Base-by-base conservation (phyloP, 35 echinoderm and acorn worm species). In the Strongylocentrotus purpuratus region DNA sequence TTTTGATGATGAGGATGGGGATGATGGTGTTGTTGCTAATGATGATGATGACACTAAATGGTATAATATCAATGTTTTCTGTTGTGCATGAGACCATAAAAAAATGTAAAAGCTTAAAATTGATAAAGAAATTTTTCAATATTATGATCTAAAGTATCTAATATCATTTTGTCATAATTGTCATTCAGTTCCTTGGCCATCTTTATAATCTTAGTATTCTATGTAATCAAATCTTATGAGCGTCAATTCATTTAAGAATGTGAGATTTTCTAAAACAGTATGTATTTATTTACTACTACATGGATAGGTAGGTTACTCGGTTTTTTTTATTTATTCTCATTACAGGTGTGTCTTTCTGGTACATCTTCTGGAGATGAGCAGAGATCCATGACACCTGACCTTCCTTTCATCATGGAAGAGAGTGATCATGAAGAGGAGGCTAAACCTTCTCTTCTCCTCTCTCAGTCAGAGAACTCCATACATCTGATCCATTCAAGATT, bases 381-480 rank as follows among this genome's bases (percentile, higher is more conserved):
- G 93, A 94, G 93, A 45, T 45, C 92, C 4, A 59, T 60, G 32
- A 94, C 92, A 94, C 33, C 92, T 32, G 91, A 93, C 11, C 91
- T 93, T 33, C 92, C 85, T 48, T 94, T 86, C 92, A 94, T 86
- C 94, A 88, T 88, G 93, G 61, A 94, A 86, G 25, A 94, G 85
- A 95, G 86, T 10, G 46, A 86, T 25, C 41, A 52, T 31, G 32
- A 89, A 28, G 85, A 31, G 17, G 85, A 31, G 17, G 48, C 32
- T 20, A 87, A 87, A 60, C 33, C 86, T 52, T 61, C 52, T 10
- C 47, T 35, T 61, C 61, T 33, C 46, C 94, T 95, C 31, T 25
- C 91, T 17, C 33, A 61, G 31, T 52, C 87, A 46, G 87, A 89
- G 9, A 95, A 93, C 85, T n/a, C 50, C 46, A 86, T 87, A 45